Base-by-base conservation (phyloP, 2,797 vertebrate genomes). In the Phalanger gymnotis region DNA sequence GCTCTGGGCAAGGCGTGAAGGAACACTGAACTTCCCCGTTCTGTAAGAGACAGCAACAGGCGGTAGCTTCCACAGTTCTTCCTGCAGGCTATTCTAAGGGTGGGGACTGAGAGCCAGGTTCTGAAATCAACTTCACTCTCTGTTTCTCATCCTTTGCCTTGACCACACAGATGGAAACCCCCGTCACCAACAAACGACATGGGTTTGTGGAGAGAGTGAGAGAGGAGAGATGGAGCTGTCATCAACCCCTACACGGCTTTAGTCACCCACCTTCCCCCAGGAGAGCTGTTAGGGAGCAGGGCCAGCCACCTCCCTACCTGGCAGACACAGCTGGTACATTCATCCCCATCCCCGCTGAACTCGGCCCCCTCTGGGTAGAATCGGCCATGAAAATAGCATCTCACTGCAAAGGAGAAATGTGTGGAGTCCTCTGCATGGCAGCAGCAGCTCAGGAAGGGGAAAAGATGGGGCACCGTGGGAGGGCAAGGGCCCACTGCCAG, bases 21-120 rank as follows among this genome's bases (percentile, higher is more conserved):
- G 98, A 99, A 81, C 99, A 99, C 81, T 98, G 98, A 56, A 99
- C 99, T 87, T 98, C 98, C 1, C 99, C 99, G 0, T 98, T 97
- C 99, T 99, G 97, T 61, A 97, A 58, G 57, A 16, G 19, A 14
- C 54, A 73, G 9, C n/a, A 34, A 58, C 30, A 47, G n/a, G 4
- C 0, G 25, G 0, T 0, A 4, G 53, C 27, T 53, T 14, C 19
- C 25, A 47, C 12, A 16, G 56, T 27, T 9, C 11, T 12, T 87
- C 40, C 40, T n/a, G 81, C 3, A 0, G 61, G 27, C 12, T 16
- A 54, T 31, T 53, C 1, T 3, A 1, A 0, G 16, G 89, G 5
- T 3, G 16, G 47, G 90, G 27, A 53, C 27, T 90, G 92, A 31
- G 91, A 54, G 7, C 51, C 53, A 40, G 73, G 40, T 1, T 47